phyloP scores from a whole-genome alignment of 2,113 vertebrate species.

The Megaceryle maxima region DNA sequence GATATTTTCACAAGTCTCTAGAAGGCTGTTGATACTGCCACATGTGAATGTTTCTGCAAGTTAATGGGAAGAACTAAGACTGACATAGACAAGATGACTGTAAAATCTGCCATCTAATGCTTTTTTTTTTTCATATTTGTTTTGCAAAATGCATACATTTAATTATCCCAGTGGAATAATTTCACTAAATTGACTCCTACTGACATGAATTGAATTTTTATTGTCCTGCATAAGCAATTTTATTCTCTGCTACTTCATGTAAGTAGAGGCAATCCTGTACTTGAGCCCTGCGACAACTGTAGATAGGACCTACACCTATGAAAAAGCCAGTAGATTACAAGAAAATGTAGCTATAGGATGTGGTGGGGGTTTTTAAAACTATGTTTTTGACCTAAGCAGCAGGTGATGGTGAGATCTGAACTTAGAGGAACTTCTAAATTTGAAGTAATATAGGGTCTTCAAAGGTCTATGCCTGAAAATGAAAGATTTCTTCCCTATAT shows the following conservation, averaged over 20 bases:
- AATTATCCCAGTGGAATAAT: background rate
- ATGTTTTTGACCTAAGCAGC: background rate
- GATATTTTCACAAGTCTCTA: background rate
- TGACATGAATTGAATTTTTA: background rate
- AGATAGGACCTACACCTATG: background rate
- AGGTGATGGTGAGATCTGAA: background rate
- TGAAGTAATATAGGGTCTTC: background rate
- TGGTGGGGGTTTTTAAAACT: background rate
- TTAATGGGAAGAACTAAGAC: background rate
- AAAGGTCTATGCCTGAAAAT: background rate
- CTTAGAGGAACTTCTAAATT: background rate
- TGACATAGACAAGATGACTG: background rate
- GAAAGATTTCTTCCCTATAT: background rate
- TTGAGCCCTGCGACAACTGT: background rate
- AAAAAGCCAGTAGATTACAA: background rate
- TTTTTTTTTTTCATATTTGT: background rate
- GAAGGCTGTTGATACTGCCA: background rate
- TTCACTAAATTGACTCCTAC: background rate
- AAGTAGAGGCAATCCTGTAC: background rate
- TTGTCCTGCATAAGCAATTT: background rate
- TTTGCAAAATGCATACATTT: constrained; percentile 13
- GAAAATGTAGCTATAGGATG: background rate
- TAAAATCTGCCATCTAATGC: background rate
- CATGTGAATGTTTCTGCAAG: background rate
- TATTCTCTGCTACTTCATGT: background rate